Conservation (phyloP, 2,888 invertebrate genomes). For the Synergus gifuensis region DNA sequence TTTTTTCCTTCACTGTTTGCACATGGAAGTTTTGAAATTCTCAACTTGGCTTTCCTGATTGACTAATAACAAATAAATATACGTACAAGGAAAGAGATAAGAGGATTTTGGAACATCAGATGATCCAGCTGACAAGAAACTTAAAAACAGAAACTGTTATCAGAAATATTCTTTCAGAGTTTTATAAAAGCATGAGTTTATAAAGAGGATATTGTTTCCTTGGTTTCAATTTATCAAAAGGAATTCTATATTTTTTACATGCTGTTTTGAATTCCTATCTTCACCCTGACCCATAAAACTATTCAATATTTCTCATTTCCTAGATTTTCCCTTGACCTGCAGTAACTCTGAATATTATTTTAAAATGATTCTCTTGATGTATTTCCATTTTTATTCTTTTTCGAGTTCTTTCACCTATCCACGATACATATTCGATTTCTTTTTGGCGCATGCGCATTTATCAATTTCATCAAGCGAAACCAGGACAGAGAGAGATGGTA, state of each 20-base stretch:
- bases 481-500: conserved; percentile 31
- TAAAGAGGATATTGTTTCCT: background rate
- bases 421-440: background rate
- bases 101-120: conserved; percentile 24
- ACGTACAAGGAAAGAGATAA: conserved; percentile 32
- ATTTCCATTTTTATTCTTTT: background rate
- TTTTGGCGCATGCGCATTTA: conserved; percentile 1
- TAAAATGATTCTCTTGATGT: background rate
- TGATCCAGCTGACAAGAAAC: conserved; percentile 27
- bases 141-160: conserved; percentile 14
- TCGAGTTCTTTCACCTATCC: conserved; percentile 4
- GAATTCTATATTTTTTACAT: too few relatives aligned
- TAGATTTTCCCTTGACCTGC: background rate
- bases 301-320: background rate
- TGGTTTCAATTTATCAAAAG: background rate
- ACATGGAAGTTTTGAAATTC: background rate
- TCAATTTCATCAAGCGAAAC: conserved; percentile 23
- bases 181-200: background rate
- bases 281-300: too few relatives aligned
- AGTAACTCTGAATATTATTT: background rate
- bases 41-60: background rate
- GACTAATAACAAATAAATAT: conserved; percentile 18
- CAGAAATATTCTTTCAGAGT: background rate
- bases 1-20: background rate
- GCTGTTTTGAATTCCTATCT: too few relatives aligned